Base-by-base conservation (phyloP, 2,797 vertebrate species). In the Sciurus vulgaris region DNA sequence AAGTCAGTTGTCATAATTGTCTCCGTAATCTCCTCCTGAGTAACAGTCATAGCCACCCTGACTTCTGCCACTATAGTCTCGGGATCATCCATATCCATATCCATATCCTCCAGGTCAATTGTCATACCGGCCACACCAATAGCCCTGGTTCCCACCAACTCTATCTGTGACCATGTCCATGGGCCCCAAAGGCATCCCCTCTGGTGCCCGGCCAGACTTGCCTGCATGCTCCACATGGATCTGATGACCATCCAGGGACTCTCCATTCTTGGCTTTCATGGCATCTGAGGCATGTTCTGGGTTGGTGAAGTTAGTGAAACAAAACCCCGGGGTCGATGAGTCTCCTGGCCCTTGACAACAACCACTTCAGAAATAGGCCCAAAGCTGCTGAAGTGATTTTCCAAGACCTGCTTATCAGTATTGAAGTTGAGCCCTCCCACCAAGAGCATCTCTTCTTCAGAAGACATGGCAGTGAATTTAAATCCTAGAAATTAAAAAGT, bases 351-450 rank as follows among this genome's bases (percentile, higher is more conserved):
- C 97, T 99, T 98, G 97, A 99, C 99, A 54, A 99, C 99, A 4
- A 99, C 99, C 86, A 99, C 99, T 95, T 99, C 99, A 47, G 98
- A 98, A 79, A 99, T 99, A 73, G 97, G 98, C 69, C 99, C 99
- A 24, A 99, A 99, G 96, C 99, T 99, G 83, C 98, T 98, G 96
- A 99, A 99, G 70, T 99, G 99, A 81, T 99, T 98, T 77, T 99
- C 98, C 73, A 99, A 97, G 14, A 98, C 98, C 51, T 99, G 98
- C 69, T 99, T 99, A 51, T 98, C 99, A 3, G 99, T 99, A 70
- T 99, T 99, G 95, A 99, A 99, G 97, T 99, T 99, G 88, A 99
- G 98, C 0, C 99, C 99, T 9, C 99, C 99, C 54, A 99, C 98
- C 93, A 99, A 99, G 61, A 99, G 97, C 28, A 97, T 97, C 76